Conservation (phyloP, 2,888 invertebrate genomes). For the Drosophila acutilabella region DNA sequence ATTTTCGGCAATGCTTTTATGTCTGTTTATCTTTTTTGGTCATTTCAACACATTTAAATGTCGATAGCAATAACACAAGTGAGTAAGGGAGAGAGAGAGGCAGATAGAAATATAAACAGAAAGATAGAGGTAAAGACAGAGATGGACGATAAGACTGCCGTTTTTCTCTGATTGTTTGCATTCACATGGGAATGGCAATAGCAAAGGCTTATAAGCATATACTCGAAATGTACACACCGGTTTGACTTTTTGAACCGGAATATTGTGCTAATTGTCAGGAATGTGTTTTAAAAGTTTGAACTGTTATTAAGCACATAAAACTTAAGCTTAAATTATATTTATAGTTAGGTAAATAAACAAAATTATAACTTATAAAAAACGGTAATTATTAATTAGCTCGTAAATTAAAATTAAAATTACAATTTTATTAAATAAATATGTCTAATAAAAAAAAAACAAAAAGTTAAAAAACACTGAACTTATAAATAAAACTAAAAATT, state of each 20-base stretch:
- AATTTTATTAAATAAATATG: too few species aligned
- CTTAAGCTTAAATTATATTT: too few species aligned
- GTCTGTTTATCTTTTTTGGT: conserved; percentile 71
- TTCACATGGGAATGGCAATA: conserved; percentile 26
- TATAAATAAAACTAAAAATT: too few species aligned
- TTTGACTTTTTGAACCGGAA: conserved; percentile 43
- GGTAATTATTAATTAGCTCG: too few species aligned
- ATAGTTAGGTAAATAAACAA: too few species aligned
- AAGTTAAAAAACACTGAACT: too few species aligned
- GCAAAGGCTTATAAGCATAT: conserved; percentile 27
- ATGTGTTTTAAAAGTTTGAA: neutral
- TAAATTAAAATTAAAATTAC: too few species aligned
- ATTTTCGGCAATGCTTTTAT: conserved; percentile 55
- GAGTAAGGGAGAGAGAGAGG: neutral
- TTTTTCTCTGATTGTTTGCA: conserved; percentile 22
- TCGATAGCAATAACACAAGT: conserved; percentile 30
- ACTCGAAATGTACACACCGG: conserved; percentile 22
- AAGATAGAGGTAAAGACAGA: neutral
- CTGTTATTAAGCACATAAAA: neutral
- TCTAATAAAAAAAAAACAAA: too few species aligned
- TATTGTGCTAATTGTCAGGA: conserved; percentile 44
- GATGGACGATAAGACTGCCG: conserved; percentile 26
- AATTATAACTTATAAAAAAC: too few species aligned
- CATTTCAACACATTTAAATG: conserved; percentile 76
- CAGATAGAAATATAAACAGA: neutral